Evolutionary conservation across 2,113 vertebrate species (phyloP).

Genomic region (Aphelocoma coerulescens): DNA sequence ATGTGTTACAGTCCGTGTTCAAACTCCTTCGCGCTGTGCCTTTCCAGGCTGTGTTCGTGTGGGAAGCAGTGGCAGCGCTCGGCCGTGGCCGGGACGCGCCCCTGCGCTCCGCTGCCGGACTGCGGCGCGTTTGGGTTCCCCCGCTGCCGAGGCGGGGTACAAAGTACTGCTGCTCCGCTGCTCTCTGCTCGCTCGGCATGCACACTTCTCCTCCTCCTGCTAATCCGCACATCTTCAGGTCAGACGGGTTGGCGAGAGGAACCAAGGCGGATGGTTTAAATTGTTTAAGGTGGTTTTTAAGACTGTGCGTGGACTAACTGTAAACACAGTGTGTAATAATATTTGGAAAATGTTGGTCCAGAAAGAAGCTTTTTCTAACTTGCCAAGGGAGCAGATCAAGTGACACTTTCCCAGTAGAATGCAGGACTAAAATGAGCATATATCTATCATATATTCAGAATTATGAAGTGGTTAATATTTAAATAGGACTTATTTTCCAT

Average conservation of each 20-base stretch:
- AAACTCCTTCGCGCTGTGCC: background rate
- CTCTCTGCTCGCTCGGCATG: fast-evolving
- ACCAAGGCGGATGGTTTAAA: background rate
- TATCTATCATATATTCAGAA: background rate
- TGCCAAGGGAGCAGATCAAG: background rate
- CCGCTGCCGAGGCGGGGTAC: fast-evolving
- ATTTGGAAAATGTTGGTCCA: background rate
- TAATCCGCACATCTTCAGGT: fast-evolving
- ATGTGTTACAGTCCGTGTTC: fast-evolving
- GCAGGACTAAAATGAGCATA: background rate
- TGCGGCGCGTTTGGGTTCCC: fast-evolving
- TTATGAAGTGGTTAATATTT: slow-evolving; percentile 40
- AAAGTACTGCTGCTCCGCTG: fast-evolving
- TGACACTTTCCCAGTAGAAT: background rate
- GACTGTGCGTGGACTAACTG: fast-evolving
- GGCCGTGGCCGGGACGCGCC: background rate
- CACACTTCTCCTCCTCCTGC: no score
- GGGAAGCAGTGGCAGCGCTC: background rate
- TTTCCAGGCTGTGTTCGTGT: background rate
- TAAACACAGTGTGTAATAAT: background rate
- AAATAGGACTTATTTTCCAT: background rate
- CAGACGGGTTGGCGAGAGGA: background rate
- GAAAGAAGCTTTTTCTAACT: background rate
- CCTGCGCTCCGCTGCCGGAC: fast-evolving
- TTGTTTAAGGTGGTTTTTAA: background rate